Conservation (phyloP, 2,113 vertebrate species). For the Vulpes ferrilata region DNA sequence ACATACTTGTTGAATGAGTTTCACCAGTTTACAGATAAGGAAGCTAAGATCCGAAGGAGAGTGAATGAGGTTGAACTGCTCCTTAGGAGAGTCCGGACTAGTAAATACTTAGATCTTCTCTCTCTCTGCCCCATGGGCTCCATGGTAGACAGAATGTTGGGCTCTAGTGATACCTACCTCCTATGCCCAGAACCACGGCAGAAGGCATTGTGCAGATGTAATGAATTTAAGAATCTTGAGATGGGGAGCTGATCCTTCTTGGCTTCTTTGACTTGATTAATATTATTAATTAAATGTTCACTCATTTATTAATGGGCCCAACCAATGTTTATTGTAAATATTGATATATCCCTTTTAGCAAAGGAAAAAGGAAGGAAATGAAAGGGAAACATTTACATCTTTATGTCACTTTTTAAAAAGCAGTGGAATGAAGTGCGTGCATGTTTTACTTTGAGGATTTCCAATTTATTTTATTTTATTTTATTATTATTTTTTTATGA, state of each 20-base stretch:
- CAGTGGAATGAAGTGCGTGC: background rate
- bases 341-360: background rate
- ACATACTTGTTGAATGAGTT: background rate
- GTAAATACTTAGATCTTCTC: background rate
- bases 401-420: background rate
- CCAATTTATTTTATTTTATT: background rate
- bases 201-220: background rate
- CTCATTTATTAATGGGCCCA: background rate
- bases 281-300: background rate
- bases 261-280: background rate
- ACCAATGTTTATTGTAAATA: background rate
- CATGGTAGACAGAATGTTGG: background rate
- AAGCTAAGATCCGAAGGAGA: constrained; percentile 24
- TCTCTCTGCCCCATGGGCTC: background rate
- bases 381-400: background rate
- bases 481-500: background rate
- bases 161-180: background rate
- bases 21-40: background rate
- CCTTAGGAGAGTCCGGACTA: background rate
- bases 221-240: background rate
- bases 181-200: background rate
- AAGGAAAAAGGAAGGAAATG: background rate
- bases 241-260: background rate
- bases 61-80: background rate
- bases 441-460: background rate